Evolutionary conservation across 2,888 invertebrate genomes (phyloP).

Genomic region (Muscina levida): DNA sequence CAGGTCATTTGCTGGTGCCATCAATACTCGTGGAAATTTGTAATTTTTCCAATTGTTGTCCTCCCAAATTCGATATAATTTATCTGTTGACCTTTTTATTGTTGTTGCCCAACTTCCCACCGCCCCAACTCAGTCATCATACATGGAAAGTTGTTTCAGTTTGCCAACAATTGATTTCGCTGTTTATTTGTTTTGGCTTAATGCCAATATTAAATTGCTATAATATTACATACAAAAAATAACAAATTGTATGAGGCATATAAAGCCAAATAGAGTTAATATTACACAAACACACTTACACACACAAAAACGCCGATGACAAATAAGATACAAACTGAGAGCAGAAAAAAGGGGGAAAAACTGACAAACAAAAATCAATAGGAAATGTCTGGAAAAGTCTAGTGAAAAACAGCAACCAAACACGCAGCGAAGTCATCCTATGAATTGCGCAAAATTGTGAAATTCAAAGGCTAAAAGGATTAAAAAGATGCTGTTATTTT

Average conservation of each 20-base stretch:
- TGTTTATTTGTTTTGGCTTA: conserved; percentile 52
- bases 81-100: conserved; percentile 52
- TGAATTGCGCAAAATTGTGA: not conserved
- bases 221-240: conserved; percentile 24
- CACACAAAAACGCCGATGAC: not conserved
- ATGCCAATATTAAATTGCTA: conserved; percentile 43
- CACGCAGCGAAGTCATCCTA: not conserved
- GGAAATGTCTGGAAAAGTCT: conserved; percentile 9
- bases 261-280: no score
- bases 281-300: no score
- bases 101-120: not conserved
- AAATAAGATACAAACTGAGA: not conserved
- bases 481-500: not conserved
- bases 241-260: not conserved
- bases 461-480: not conserved
- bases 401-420: not conserved
- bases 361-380: conserved; percentile 25
- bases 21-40: conserved; percentile 23
- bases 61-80: conserved; percentile 19
- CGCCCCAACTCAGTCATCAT: not conserved
- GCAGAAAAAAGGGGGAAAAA: no score
- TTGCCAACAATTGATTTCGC: conserved; percentile 61
- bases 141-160: conserved; percentile 22
- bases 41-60: conserved; percentile 4
- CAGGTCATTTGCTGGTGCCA: conserved; percentile 62